Percentiles rank a stretch among this genome's conserved stretches.
Evolutionary conservation across 2,113 vertebrate species (phyloP).

Genomic region (Clarias magur): DNA sequence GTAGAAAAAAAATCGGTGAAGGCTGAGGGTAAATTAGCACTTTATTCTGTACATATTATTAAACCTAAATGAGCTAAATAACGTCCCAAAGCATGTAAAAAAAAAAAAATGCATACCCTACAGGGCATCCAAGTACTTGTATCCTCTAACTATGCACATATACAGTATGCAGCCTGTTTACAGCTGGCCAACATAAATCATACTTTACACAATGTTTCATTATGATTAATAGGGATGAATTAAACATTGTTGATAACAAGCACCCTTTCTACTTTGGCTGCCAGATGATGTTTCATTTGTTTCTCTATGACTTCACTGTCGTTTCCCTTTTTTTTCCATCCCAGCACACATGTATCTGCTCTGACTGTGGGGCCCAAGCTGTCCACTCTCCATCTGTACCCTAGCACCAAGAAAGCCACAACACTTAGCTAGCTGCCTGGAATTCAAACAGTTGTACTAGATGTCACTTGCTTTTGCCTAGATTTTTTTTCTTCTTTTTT

Average conservation of each 20-base stretch:
- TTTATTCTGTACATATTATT: conserved; percentile 1
- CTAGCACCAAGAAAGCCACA: conserved; percentile 44
- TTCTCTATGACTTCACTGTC: conserved; percentile 46
- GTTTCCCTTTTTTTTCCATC: conserved; percentile 2
- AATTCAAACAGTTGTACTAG: conserved; percentile 15
- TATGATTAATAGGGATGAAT: conserved; percentile 33
- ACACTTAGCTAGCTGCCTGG: conserved; percentile 31
- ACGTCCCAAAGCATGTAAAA: not conserved
- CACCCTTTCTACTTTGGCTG: conserved; percentile 21
- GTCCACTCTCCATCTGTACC: conserved; percentile 52
- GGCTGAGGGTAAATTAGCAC: not conserved
- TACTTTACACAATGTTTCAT: conserved; percentile 7
- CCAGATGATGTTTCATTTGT: conserved; percentile 40
- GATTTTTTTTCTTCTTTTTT: not conserved
- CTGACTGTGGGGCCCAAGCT: conserved; percentile 24
- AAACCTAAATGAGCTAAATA: not conserved
- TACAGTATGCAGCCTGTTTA: not conserved
- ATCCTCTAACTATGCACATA: not conserved
- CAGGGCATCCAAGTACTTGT: not conserved
- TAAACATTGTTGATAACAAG: conserved; percentile 28
- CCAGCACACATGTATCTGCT: conserved; percentile 16
- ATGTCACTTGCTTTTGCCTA: conserved; percentile 9
- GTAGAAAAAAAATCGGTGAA: not conserved
- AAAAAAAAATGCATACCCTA: not conserved
- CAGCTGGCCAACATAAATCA: conserved; percentile 15